A percentile compares a stretch with the other conserved stretches of the same genome.
These are phyloP conservation scores for Agelas oroides DNA, from an alignment of 37 sponge, comb jelly and placozoan species.

Conservation along the genomic window DNA sequence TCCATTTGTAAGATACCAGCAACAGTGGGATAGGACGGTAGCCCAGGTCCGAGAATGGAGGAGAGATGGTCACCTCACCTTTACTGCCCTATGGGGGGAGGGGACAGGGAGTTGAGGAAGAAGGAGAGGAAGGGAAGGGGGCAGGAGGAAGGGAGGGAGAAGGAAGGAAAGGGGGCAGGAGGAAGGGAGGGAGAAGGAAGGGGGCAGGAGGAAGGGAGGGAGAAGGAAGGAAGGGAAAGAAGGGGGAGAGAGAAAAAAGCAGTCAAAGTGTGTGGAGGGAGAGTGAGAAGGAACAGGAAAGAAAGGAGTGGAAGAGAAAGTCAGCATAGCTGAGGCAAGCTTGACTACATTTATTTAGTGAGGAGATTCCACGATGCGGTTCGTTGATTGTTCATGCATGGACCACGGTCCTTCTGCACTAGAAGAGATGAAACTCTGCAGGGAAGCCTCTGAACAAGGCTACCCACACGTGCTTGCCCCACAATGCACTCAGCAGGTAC, in stretches of 20 bases:
- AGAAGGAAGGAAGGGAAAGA: no score
- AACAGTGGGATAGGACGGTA: conserved; percentile 58
- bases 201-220: not conserved
- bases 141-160: not conserved
- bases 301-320: not conserved
- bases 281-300: not conserved
- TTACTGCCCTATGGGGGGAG: not conserved
- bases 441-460: no score
- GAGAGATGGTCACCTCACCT: conserved; percentile 56
- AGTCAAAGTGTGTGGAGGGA: no score
- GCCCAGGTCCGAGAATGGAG: conserved; percentile 63
- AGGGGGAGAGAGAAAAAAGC: not conserved
- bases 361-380: no score
- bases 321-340: no score
- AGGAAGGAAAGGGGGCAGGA: not conserved
- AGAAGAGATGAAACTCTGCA: no score
- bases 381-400: no score
- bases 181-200: not conserved
- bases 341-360: no score
- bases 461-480: no score
- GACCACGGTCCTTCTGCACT: no score
- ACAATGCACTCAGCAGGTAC: no score
- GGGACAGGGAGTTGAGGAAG: no score
- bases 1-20: conserved; percentile 64
- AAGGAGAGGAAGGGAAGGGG: not conserved